A percentile compares a stretch with the other conserved stretches of the same genome.
These are phyloP conservation scores for Tethya wilhelma DNA, from an alignment of 37 sponge, comb jelly and placozoan genomes.

Conservation along the genomic window DNA sequence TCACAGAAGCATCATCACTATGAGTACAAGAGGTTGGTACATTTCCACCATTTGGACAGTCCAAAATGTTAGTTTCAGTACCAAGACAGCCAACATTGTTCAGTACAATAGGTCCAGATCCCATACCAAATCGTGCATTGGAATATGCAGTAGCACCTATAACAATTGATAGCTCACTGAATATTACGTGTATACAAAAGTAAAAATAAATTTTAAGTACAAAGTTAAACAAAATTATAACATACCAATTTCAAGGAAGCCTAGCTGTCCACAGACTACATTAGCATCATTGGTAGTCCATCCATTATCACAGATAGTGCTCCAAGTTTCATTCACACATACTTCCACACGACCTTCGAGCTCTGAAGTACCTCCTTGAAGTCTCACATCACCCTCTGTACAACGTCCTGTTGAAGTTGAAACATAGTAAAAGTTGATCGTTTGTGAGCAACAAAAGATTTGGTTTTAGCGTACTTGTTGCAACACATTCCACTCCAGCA, in stretches of 20 bases:
- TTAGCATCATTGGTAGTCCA: background rate
- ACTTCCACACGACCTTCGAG: constrained; percentile 5
- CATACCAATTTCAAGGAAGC: background rate
- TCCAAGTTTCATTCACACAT: constrained; percentile 3
- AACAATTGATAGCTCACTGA: too few relatives aligned
- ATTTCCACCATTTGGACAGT: constrained; percentile 1
- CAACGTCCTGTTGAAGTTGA: background rate
- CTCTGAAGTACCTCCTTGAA: background rate
- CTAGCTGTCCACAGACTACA: constrained; percentile 8
- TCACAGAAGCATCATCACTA: constrained; percentile 17
- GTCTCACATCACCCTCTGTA: background rate
- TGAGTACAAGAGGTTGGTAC: background rate
- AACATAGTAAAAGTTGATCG: too few relatives aligned
- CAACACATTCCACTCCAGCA: constrained; percentile 42
- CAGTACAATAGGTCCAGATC: constrained; percentile 1
- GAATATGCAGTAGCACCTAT: constrained; percentile 12
- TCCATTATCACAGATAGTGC: constrained; percentile 5
- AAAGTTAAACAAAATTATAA: background rate
- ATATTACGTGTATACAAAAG: too few relatives aligned
- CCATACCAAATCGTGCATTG: constrained; percentile 10
- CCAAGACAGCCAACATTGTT: constrained; percentile 1
- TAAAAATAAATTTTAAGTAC: background rate
- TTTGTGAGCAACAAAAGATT: too few relatives aligned
- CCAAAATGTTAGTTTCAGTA: background rate
- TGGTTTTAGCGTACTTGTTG: too few relatives aligned